Conservation (phyloP, 35 echinoderm and acorn worm species). For the Stichopus chloronotus region DNA sequence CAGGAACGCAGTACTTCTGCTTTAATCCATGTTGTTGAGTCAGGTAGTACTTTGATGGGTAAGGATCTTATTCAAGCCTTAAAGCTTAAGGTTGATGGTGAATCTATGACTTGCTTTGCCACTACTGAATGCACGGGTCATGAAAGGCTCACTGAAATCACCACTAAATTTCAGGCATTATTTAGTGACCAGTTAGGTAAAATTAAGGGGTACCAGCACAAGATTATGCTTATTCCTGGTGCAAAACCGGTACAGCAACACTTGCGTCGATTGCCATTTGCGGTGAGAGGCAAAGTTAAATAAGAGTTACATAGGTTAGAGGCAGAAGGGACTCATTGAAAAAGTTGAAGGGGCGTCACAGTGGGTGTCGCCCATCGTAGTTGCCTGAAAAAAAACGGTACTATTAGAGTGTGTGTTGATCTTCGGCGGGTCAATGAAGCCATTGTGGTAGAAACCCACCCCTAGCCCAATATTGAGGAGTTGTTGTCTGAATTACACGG, state of each 20-base stretch:
- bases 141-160: not conserved
- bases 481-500: not conserved
- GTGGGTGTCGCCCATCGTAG: constrained; percentile 25
- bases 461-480: not conserved
- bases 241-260: not conserved
- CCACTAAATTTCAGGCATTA: not conserved
- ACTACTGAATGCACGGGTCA: not conserved
- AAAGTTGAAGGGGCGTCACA: not conserved
- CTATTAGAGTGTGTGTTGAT: not conserved
- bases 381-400: not conserved
- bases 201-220: not conserved
- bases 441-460: not conserved
- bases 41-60: not conserved
- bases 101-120: not conserved
- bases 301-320: not conserved
- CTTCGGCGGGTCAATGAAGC: not conserved
- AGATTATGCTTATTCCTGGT: not conserved
- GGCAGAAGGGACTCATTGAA: not conserved
- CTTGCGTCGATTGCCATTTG: not conserved
- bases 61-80: not conserved
- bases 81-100: not conserved
- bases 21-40: not conserved
- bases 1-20: not conserved
- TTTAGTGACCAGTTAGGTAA: not conserved
- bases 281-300: not conserved